Percentiles rank a stretch among this genome's conserved stretches.
phyloP scores from a whole-genome alignment of 1,140 invertebrate genomes.

The Drosophila suzukii region DNA sequence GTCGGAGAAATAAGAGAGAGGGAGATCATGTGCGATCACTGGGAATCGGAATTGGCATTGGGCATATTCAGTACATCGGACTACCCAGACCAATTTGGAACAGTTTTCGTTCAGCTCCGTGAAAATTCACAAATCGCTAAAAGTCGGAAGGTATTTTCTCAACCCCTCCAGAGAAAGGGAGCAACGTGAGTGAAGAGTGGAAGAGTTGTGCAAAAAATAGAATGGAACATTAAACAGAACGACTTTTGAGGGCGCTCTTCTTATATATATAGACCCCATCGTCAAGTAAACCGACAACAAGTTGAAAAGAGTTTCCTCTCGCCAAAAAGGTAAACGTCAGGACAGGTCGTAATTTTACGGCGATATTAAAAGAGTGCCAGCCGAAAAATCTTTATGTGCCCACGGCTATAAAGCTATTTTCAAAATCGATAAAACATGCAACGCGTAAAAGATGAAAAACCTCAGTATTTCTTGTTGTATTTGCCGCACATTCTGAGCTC shows the following conservation, averaged over 20 bases:
- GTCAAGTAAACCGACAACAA: slow-evolving; percentile 24
- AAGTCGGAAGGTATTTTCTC: slow-evolving; percentile 22
- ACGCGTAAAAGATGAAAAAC: slow-evolving; percentile 28
- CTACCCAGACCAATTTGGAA: slow-evolving; percentile 65
- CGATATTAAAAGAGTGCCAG: slow-evolving; percentile 23
- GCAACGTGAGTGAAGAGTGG: slow-evolving; percentile 16
- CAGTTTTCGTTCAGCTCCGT: slow-evolving; percentile 63
- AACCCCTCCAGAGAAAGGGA: slow-evolving; percentile 16
- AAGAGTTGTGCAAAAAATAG: slow-evolving; percentile 75
- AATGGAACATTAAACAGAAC: slow-evolving; percentile 53
- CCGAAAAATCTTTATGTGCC: slow-evolving; percentile 25
- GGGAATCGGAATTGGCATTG: slow-evolving; percentile 49
- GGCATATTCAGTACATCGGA: slow-evolving; percentile 48
- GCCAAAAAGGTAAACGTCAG: slow-evolving; percentile 26
- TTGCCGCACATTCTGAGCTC: slow-evolving; percentile 21
- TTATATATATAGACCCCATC: slow-evolving; percentile 19
- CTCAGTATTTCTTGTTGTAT: not conserved
- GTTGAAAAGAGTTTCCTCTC: slow-evolving; percentile 22
- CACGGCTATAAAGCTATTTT: slow-evolving; percentile 49
- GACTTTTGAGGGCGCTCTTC: slow-evolving; percentile 19
- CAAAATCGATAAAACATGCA: slow-evolving; percentile 45
- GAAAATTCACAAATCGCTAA: slow-evolving; percentile 49
- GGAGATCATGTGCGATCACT: slow-evolving; percentile 19
- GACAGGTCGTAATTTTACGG: slow-evolving; percentile 37
- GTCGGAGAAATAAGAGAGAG: slow-evolving; percentile 12